These are phyloP conservation scores for Hypothenemus hampei DNA, from an alignment of 1,140 invertebrate species.

Conservation along the genomic window DNA sequence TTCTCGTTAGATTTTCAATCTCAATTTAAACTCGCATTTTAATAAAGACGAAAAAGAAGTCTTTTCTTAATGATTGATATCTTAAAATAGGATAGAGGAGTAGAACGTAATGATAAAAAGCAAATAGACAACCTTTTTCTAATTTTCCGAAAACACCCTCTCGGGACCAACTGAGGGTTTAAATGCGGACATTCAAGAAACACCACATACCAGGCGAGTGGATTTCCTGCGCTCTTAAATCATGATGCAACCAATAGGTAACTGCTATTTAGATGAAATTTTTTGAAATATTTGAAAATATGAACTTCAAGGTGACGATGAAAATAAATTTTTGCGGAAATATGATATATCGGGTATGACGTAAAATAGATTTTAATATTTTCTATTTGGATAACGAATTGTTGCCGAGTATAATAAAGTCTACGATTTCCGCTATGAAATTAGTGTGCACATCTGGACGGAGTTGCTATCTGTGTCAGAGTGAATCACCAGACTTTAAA, in stretches of 20 bases:
- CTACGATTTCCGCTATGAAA: too few species aligned
- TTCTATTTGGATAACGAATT: too few species aligned
- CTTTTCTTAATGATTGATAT: too few species aligned
- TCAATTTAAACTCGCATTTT: not conserved
- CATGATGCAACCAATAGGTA: slow-evolving; percentile 9
- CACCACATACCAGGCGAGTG: slow-evolving; percentile 21
- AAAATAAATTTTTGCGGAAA: too few species aligned
- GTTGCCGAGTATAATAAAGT: too few species aligned
- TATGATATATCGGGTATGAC: too few species aligned
- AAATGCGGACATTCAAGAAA: slow-evolving; percentile 17
- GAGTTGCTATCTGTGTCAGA: too few species aligned
- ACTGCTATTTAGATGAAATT: slow-evolving; percentile 6
- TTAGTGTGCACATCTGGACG: too few species aligned
- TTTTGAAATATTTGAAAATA: slow-evolving; percentile 1
- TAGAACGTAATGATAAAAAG: not conserved
- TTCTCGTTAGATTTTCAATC: not conserved
- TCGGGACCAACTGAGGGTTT: slow-evolving; percentile 16
- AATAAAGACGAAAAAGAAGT: too few species aligned
- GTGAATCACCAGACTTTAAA: too few species aligned
- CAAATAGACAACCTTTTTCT: slow-evolving; percentile 21
- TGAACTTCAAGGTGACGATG: not conserved
- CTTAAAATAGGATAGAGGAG: not conserved
- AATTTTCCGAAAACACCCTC: slow-evolving; percentile 15
- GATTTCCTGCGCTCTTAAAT: slow-evolving; percentile 19
- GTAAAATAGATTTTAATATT: too few species aligned